Evolutionary conservation across 1,140 invertebrate species (phyloP).

Genomic region (Dreissena polymorpha): DNA sequence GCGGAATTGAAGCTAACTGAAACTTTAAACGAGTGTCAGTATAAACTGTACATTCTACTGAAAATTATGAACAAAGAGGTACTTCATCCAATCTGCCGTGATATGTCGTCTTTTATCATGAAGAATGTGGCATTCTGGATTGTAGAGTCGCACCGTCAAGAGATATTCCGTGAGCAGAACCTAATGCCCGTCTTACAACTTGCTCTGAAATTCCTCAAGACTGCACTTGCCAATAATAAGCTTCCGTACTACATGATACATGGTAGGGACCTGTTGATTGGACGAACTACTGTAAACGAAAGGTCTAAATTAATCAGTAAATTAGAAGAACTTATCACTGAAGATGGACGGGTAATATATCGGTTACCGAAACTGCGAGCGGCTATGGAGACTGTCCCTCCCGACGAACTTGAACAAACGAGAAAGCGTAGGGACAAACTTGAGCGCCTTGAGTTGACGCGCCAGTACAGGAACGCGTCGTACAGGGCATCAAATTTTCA

Average conservation of each 20-base stretch:
- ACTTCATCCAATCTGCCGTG: background rate
- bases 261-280: constrained; percentile 15
- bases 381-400: background rate
- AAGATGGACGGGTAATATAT: background rate
- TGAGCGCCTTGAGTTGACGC: background rate
- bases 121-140: constrained; percentile 34
- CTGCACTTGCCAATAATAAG: background rate
- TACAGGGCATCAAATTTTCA: background rate
- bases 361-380: background rate
- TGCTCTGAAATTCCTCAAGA: background rate
- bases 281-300: background rate
- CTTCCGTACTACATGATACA: constrained; percentile 25
- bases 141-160: background rate
- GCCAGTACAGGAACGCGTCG: background rate
- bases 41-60: constrained; percentile 17
- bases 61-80: constrained; percentile 21
- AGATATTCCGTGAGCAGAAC: background rate
- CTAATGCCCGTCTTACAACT: background rate
- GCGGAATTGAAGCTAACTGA: constrained; percentile 10
- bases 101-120: constrained; percentile 25
- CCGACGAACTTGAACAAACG: background rate
- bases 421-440: background rate
- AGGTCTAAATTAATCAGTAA: background rate
- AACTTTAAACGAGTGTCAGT: constrained; percentile 19
- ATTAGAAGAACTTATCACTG: background rate